Evolutionary conservation across 2,113 vertebrate genomes (phyloP).

Genomic region (Amazona vittata): DNA sequence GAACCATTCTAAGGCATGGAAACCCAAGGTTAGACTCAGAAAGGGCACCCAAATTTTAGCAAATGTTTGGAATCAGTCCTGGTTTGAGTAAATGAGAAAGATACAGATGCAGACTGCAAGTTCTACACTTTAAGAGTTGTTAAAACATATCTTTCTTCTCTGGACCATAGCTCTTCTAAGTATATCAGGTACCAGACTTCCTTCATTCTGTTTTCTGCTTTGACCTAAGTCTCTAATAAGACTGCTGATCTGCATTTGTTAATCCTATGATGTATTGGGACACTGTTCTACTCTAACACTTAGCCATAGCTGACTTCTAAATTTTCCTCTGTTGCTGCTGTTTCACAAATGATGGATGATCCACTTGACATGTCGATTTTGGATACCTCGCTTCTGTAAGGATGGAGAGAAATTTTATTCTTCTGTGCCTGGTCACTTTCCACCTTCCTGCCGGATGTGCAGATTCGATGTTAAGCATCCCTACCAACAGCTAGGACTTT

Average conservation of each 20-base stretch:
- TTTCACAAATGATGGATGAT: not conserved
- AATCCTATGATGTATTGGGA: not conserved
- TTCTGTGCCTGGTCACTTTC: not conserved
- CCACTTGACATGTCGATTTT: not conserved
- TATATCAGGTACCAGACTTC: not conserved
- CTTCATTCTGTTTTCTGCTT: not conserved
- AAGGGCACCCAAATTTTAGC: not conserved
- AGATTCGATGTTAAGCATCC: not conserved
- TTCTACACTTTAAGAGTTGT: not conserved
- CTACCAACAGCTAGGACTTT: not conserved
- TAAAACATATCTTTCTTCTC: not conserved
- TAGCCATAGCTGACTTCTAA: not conserved
- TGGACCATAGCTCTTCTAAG: rapidly evolving
- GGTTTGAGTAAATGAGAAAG: not conserved
- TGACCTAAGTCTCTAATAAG: not conserved
- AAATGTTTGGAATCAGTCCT: not conserved
- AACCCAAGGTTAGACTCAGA: not conserved
- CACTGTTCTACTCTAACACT: not conserved
- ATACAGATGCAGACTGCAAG: not conserved
- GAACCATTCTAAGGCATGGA: not conserved
- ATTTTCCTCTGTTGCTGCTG: not conserved
- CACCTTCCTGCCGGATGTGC: not conserved
- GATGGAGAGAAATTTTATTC: not conserved
- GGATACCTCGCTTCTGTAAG: not conserved
- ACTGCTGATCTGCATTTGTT: not conserved